phyloP scores from a whole-genome alignment of 2,113 vertebrate species.

The Macaca fascicularis region DNA sequence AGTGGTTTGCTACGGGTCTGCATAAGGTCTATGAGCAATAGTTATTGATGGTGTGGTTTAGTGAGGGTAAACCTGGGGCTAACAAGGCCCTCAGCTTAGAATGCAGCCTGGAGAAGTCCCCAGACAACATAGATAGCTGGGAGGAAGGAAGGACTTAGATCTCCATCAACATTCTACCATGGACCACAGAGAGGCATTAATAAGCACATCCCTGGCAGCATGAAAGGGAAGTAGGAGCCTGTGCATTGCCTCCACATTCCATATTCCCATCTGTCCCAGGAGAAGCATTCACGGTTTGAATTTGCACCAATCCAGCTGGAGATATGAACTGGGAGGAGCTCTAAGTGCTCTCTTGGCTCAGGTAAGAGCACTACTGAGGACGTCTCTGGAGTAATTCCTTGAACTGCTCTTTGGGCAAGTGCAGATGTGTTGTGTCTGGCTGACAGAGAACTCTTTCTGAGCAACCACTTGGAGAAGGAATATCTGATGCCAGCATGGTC shows the following conservation, averaged over 20 bases:
- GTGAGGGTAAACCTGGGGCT: neutral
- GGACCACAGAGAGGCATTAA: neutral
- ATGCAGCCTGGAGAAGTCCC: neutral
- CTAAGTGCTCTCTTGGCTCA: neutral
- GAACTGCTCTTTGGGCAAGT: neutral
- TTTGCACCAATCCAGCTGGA: conserved; percentile 12
- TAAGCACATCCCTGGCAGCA: neutral
- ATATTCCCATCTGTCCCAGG: neutral
- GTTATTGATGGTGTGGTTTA: conserved; percentile 60
- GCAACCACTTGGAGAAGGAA: no score
- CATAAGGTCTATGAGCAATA: neutral
- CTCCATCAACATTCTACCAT: neutral
- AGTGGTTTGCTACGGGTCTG: neutral
- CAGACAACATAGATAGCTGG: neutral
- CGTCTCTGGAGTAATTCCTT: fast-evolving
- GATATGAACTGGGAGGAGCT: neutral
- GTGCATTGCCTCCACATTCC: neutral
- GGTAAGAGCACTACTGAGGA: neutral
- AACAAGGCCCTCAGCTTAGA: conserved; percentile 27
- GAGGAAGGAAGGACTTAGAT: neutral
- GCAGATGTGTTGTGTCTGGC: neutral
- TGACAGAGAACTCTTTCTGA: neutral
- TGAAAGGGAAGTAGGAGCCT: neutral
- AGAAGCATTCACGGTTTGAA: neutral
- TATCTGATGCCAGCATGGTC: neutral